Evolutionary conservation across 2,888 invertebrate genomes (phyloP).

Genomic region (Tetragonisca angustula): DNA sequence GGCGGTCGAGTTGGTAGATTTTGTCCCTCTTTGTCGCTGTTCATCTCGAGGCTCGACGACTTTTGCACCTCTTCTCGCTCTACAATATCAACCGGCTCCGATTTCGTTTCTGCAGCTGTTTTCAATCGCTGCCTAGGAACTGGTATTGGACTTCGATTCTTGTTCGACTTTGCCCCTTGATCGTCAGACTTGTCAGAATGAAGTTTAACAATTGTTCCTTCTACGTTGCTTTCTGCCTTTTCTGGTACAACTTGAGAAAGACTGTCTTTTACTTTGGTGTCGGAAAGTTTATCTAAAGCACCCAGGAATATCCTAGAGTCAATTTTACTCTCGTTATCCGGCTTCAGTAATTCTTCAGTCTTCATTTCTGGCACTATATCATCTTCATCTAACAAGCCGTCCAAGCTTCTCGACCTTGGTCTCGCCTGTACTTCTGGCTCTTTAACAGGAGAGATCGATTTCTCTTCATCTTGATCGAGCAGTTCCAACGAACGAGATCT

Average conservation of each 20-base stretch:
- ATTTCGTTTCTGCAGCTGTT: constrained; percentile 19
- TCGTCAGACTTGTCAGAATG: constrained; percentile 3
- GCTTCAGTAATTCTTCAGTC: constrained; percentile 49
- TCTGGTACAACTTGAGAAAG: not conserved
- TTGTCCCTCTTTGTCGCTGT: constrained; percentile 31
- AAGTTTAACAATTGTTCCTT: not conserved
- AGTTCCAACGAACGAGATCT: constrained; percentile 74
- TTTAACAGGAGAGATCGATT: constrained; percentile 62
- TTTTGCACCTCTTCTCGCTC: constrained; percentile 15
- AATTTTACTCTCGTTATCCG: not conserved
- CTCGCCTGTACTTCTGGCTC: constrained; percentile 78
- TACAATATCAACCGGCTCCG: not conserved
- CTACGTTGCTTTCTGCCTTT: not conserved
- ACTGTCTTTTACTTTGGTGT: constrained; percentile 1
- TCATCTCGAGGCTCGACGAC: constrained; percentile 16
- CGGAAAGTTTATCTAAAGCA: constrained; percentile 6
- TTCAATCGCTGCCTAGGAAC: constrained; percentile 50
- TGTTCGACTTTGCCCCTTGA: not conserved
- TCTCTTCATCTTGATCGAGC: constrained; percentile 71
- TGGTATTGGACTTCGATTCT: constrained; percentile 44
- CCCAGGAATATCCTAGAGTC: not conserved
- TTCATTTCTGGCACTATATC: constrained; percentile 57
- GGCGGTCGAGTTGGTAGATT: constrained; percentile 27
- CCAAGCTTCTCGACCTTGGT: constrained; percentile 87
- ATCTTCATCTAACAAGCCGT: constrained; percentile 86